phyloP scores from a whole-genome alignment of 2,797 vertebrate species.

The Onychomys leucogaster region DNA sequence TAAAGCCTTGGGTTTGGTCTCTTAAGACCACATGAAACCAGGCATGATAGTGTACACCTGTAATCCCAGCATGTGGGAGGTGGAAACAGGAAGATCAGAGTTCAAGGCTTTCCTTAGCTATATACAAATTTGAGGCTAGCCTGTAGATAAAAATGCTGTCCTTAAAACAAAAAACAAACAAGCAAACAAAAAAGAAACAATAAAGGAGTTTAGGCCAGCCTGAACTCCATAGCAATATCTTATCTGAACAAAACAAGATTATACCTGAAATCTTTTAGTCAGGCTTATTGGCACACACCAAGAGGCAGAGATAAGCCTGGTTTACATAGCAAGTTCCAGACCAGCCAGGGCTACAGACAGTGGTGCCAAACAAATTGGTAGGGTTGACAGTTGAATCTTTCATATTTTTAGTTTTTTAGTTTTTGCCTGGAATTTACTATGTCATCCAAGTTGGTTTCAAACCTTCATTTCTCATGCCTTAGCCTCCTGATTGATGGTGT shows the following conservation, averaged over 20 bases:
- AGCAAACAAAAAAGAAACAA: background rate
- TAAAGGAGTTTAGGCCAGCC: background rate
- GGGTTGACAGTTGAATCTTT: background rate
- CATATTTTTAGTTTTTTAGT: background rate
- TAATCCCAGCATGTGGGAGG: background rate
- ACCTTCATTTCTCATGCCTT: background rate
- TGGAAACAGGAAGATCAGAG: background rate
- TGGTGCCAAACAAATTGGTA: background rate
- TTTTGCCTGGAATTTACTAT: background rate
- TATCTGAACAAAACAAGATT: background rate
- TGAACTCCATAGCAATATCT: background rate
- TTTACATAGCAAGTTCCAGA: background rate
- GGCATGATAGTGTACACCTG: too few relatives aligned
- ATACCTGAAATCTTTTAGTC: background rate
- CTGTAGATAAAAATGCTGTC: background rate
- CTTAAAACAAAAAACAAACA: background rate
- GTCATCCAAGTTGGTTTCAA: background rate
- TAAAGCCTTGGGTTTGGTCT: background rate
- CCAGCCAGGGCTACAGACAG: background rate
- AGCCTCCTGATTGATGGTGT: background rate
- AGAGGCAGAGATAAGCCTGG: background rate
- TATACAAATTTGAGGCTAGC: background rate
- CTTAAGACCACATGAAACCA: background rate
- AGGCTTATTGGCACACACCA: background rate
- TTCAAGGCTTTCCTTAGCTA: background rate